These are phyloP conservation scores for Eucriotettix oculatus DNA, from an alignment of 2,888 invertebrate genomes.

Conservation along the genomic window DNA sequence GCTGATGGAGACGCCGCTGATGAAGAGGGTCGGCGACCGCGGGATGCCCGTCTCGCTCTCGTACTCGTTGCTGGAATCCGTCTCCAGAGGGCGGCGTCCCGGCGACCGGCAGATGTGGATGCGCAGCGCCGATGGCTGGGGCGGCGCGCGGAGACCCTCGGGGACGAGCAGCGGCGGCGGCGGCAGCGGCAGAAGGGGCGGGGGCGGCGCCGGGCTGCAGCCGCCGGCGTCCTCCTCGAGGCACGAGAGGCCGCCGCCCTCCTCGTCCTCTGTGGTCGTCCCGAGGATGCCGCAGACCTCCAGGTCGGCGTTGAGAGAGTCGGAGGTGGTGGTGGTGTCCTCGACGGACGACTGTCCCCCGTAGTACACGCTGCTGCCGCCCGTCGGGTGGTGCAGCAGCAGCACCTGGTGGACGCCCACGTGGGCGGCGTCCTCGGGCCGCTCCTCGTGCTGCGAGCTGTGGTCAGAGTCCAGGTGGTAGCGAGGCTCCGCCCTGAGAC, in stretches of 20 bases:
- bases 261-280: slow-evolving; percentile 9
- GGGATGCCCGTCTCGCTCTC: slow-evolving; percentile 40
- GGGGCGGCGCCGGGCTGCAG: neutral
- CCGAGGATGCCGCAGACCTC: slow-evolving; percentile 31
- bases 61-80: slow-evolving; percentile 34
- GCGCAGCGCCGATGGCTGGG: slow-evolving; percentile 2
- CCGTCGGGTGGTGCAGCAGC: slow-evolving; percentile 7
- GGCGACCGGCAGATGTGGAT: slow-evolving; percentile 16
- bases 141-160: neutral
- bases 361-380: slow-evolving; percentile 16
- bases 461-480: slow-evolving; percentile 35
- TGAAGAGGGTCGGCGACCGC: slow-evolving; percentile 37
- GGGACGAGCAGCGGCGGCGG: neutral
- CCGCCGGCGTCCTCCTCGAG: slow-evolving; percentile 8
- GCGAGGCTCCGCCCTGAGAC: neutral
- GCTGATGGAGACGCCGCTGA: slow-evolving; percentile 38
- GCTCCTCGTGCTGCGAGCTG: slow-evolving; percentile 33
- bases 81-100: slow-evolving; percentile 21
- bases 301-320: slow-evolving; percentile 31
- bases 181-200: neutral
- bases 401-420: slow-evolving; percentile 5
- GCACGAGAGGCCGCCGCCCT: neutral
- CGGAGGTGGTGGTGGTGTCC: slow-evolving; percentile 26
- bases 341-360: slow-evolving; percentile 29
- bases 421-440: slow-evolving; percentile 26